phyloP scores from a whole-genome alignment of 2,888 invertebrate species.

The Empis stercorea region DNA sequence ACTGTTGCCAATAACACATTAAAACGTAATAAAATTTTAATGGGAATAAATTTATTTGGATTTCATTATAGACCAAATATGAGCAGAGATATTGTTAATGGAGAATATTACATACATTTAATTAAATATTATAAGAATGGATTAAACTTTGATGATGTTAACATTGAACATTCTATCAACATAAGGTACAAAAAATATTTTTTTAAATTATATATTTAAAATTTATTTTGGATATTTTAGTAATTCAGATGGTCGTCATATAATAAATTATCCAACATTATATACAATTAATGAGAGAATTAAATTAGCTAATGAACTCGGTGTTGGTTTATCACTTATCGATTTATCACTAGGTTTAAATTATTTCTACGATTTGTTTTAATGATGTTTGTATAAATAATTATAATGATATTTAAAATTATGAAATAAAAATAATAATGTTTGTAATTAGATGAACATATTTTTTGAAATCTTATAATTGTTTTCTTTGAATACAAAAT shows the following conservation, averaged over 20 bases:
- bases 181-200: slow-evolving; percentile 67
- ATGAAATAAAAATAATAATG: too few species aligned
- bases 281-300: slow-evolving; percentile 69
- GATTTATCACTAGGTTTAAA: slow-evolving; percentile 89
- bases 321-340: slow-evolving; percentile 84
- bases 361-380: slow-evolving; percentile 85
- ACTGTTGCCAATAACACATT: slow-evolving; percentile 34
- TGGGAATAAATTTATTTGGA: slow-evolving; percentile 90
- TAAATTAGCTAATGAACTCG: slow-evolving; percentile 63
- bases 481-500: too few species aligned
- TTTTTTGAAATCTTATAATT: too few species aligned
- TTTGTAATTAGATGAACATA: too few species aligned
- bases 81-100: slow-evolving; percentile 71
- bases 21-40: slow-evolving; percentile 65
- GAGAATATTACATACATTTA: slow-evolving; percentile 61
- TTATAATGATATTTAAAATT: too few species aligned
- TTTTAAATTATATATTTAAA: slow-evolving; percentile 1
- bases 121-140: slow-evolving; percentile 63
- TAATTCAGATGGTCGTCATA: slow-evolving; percentile 52
- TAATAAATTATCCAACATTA: slow-evolving; percentile 82
- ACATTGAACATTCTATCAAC: slow-evolving; percentile 75
- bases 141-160: slow-evolving; percentile 61
- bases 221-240: slow-evolving; percentile 34
- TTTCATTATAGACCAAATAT: slow-evolving; percentile 72
- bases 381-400: slow-evolving; percentile 25